Evolutionary conservation across 2,888 invertebrate species (phyloP).

Genomic region (Empis livida): DNA sequence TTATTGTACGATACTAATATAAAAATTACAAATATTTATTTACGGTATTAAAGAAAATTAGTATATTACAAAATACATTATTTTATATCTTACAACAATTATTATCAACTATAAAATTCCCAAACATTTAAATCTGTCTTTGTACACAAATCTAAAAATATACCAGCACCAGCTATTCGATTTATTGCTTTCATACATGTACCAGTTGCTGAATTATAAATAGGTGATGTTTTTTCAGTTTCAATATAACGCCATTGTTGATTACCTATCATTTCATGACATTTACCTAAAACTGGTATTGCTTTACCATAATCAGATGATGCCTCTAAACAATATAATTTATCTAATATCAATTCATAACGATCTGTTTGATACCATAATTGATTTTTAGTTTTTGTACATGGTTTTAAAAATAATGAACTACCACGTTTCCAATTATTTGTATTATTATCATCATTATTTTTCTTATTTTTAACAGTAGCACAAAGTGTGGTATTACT

Average conservation of each 20-base stretch:
- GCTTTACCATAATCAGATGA: conserved; percentile 38
- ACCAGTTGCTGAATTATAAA: conserved; percentile 78
- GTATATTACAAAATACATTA: no score
- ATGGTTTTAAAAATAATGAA: conserved; percentile 52
- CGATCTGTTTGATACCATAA: conserved; percentile 66
- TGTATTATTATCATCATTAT: conserved; percentile 1
- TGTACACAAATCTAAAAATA: conserved; percentile 50
- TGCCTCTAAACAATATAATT: conserved; percentile 75
- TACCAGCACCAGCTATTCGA: conserved; percentile 34
- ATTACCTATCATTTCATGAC: conserved; percentile 80
- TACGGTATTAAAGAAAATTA: no score
- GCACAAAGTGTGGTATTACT: conserved; percentile 62
- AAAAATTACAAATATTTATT: no score
- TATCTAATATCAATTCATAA: conserved; percentile 69
- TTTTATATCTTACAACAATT: no score
- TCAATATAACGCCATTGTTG: conserved; percentile 86
- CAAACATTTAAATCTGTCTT: conserved; percentile 29
- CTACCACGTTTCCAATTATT: conserved; percentile 54
- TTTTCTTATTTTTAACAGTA: conserved; percentile 59
- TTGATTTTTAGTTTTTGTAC: conserved; percentile 56
- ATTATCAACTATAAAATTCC: neutral
- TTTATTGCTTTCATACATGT: conserved; percentile 57
- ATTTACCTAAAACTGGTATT: conserved; percentile 69
- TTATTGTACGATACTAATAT: no score
- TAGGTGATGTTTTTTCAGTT: conserved; percentile 57